Conservation (phyloP, 2,888 invertebrate genomes). For the Callimorpha dominula region DNA sequence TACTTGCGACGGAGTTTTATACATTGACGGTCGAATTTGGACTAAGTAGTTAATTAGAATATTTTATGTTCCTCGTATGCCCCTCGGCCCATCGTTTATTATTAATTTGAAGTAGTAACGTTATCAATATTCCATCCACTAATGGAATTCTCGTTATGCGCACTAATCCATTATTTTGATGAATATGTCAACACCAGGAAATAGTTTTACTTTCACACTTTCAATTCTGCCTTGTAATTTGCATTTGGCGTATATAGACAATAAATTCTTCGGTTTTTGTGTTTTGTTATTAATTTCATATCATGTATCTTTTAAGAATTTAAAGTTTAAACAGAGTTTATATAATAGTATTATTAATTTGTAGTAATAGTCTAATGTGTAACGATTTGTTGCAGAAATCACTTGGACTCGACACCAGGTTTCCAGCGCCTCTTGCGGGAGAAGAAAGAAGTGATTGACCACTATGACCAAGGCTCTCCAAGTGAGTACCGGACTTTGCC, state of each 20-base stretch:
- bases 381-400: constrained; percentile 54
- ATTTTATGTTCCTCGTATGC: not conserved
- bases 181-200: not conserved
- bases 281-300: no score
- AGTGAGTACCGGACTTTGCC: constrained; percentile 22
- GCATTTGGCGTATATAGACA: not conserved
- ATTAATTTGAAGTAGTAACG: not conserved
- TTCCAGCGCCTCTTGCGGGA: constrained; percentile 51
- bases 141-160: constrained; percentile 7
- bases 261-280: no score
- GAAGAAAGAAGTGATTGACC: constrained; percentile 52
- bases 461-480: constrained; percentile 36
- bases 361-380: not conserved
- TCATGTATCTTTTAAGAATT: no score
- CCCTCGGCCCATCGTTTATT: not conserved
- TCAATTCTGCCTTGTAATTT: no score
- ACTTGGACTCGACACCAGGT: constrained; percentile 51
- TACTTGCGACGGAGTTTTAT: no score
- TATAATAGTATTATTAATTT: no score
- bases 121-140: not conserved
- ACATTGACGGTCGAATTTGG: no score
- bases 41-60: not conserved
- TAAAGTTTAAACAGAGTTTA: no score
- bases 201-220: not conserved
- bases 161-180: constrained; percentile 6